These are phyloP conservation scores for Epizoanthus illoricatus DNA, from an alignment of 92 coral and sea anemone genomes.

Conservation along the genomic window DNA sequence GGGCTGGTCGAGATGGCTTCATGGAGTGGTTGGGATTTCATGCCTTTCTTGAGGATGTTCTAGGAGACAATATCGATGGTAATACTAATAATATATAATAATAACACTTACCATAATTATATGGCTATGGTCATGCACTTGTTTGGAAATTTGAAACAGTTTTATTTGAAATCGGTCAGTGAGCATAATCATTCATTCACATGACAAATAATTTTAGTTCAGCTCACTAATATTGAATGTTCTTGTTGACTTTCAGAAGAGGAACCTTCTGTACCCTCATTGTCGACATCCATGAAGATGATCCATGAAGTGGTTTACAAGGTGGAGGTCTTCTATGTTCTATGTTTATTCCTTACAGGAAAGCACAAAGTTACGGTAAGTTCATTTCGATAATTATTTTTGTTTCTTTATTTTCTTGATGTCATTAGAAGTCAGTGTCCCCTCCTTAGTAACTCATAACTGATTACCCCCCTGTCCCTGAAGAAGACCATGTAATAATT, in stretches of 20 bases:
- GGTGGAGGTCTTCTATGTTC: slow-evolving; percentile 94
- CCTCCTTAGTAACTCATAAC: background rate
- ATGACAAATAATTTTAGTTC: too few relatives aligned
- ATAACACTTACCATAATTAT: too few relatives aligned
- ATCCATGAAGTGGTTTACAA: slow-evolving; percentile 86
- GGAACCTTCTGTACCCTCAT: slow-evolving; percentile 62
- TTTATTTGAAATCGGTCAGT: too few relatives aligned
- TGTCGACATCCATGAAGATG: slow-evolving; percentile 71
- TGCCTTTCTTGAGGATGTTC: slow-evolving; percentile 69
- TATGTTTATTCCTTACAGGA: slow-evolving; percentile 94
- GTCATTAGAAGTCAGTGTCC: background rate
- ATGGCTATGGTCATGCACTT: background rate
- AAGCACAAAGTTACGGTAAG: slow-evolving; percentile 85
- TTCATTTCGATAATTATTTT: background rate
- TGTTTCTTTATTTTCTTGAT: background rate
- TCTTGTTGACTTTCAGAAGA: slow-evolving; percentile 42
- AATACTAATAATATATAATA: slow-evolving; percentile 14
- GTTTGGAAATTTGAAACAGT: background rate
- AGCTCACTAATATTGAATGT: background rate
- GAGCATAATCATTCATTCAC: too few relatives aligned
- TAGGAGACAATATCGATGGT: slow-evolving; percentile 52
- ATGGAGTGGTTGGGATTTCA: slow-evolving; percentile 86
- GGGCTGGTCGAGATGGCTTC: slow-evolving; percentile 59
- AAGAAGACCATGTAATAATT: too few relatives aligned
- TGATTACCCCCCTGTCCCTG: too few relatives aligned